These are phyloP conservation scores for Hemistola chrysoprasaria DNA, from an alignment of 2,888 invertebrate species.

Conservation along the genomic window DNA sequence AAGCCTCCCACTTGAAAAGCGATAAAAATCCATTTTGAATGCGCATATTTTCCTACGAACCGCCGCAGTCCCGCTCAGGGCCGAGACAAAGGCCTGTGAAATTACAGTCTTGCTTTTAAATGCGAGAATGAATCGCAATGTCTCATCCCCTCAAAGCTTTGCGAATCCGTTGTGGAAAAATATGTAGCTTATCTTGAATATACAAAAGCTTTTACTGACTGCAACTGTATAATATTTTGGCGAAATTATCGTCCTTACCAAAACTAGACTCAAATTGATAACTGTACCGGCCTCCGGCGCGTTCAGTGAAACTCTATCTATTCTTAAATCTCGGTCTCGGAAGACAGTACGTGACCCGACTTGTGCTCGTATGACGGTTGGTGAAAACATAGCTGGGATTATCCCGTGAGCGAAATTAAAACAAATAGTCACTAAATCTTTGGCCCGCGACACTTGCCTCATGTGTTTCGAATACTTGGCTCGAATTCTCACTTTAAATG, in stretches of 20 bases:
- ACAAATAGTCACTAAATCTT: constrained; percentile 49
- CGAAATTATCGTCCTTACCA: background rate
- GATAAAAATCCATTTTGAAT: constrained; percentile 75
- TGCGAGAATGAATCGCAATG: constrained; percentile 78
- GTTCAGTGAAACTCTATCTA: constrained; percentile 16
- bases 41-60: constrained; percentile 74
- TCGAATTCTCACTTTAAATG: constrained; percentile 24
- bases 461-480: constrained; percentile 48
- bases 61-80: constrained; percentile 48
- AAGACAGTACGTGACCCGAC: constrained; percentile 16
- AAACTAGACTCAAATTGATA: background rate
- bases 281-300: constrained; percentile 7
- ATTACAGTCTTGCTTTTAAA: constrained; percentile 80
- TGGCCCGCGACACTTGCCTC: constrained; percentile 36
- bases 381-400: constrained; percentile 39
- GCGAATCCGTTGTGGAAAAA: constrained; percentile 56
- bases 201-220: constrained; percentile 40
- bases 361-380: background rate
- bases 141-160: constrained; percentile 77
- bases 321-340: constrained; percentile 15
- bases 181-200: constrained; percentile 53
- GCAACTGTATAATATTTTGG: constrained; percentile 24
- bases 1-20: constrained; percentile 72
- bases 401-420: constrained; percentile 52
- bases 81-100: constrained; percentile 76